Conservation (phyloP, 2,888 invertebrate species). For the Ichneumoninae sp. region DNA sequence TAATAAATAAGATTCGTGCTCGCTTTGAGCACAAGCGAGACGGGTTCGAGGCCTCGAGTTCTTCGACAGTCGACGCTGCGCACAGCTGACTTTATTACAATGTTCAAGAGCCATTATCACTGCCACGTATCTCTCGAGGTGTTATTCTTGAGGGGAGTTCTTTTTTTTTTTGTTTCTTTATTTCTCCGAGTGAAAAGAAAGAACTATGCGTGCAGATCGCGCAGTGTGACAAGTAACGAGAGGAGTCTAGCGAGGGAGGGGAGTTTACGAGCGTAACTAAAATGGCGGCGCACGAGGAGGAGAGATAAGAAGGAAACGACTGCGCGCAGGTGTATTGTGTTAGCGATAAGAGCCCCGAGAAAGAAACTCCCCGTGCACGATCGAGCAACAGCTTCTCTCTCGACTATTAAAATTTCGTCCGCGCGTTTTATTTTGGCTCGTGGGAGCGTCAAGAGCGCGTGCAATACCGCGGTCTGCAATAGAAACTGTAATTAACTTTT, state of each 20-base stretch:
- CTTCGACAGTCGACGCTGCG: background rate
- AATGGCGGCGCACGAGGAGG: background rate
- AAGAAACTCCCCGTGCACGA: background rate
- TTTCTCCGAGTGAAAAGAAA: background rate
- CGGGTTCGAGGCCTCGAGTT: slow-evolving; percentile 7
- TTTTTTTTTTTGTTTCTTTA: background rate
- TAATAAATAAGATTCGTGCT: background rate
- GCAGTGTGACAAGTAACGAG: background rate
- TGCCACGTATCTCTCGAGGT: slow-evolving; percentile 4
- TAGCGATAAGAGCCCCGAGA: background rate
- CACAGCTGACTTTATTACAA: slow-evolving; percentile 14
- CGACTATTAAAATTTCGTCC: background rate
- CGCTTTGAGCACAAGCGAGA: slow-evolving; percentile 8
- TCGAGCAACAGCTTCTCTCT: slow-evolving; percentile 5
- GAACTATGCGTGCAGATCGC: background rate
- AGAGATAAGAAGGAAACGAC: slow-evolving; percentile 9
- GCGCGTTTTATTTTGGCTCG: background rate
- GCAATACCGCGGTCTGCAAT: too few species aligned
- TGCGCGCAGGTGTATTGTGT: background rate
- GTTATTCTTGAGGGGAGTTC: background rate
- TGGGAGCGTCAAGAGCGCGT: background rate
- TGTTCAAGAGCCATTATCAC: slow-evolving; percentile 1
- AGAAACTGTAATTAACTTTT: too few species aligned
- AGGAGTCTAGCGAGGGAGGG: background rate
- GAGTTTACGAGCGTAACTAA: background rate